Evolutionary conservation across 2,113 vertebrate genomes (phyloP), one percentile per base, ranked within the genome.

Genomic region (Psophia crepitans): DNA sequence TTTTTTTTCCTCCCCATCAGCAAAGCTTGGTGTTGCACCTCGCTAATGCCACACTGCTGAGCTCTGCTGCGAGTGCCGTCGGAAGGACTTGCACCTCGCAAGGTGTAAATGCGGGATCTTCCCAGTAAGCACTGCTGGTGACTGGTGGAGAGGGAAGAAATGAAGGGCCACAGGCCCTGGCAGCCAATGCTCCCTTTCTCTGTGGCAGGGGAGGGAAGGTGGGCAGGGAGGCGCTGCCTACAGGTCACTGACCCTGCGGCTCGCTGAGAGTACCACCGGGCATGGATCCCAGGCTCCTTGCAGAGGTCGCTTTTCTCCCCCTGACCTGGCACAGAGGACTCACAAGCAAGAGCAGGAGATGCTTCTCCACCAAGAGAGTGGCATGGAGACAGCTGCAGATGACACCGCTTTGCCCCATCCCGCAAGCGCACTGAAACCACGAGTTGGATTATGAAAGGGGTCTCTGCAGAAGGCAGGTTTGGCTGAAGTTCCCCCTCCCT

Each of bases 101-200:
- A 6, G 4, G 7, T 17, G 8, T 33, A 65, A 82, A 43, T 24
- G 24, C n/a, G 13, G 2, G 24, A 17, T 61, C 19, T 49, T 63
- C 61, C 6, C 6, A 6, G 7, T 58, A 28, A 78, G 17, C 3
- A 1, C 2, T 2, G 19, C 35, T 48, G 19, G 23, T n/a, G 12
- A 27, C 23, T 43, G 27, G 39, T 2, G 3, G 14, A 60, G 22
- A 56, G 14, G 51, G 56, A 51, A 61, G 44, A 64, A 93, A 46
- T 0, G 7, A 81, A 46, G 13, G 9, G 9, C 14, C 33, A 46
- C 4, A 33, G 22, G 2, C 39, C 8, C 32, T 0, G 1, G 39
- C 20, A 78, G 27, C 30, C 24, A 8, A 18, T 1, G 3, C 5
- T 70, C 8, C 28, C 15, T 78, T 43, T 49, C 18, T 75, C 19